A percentile compares a stretch with the other conserved stretches of the same genome.
Conservation (phyloP, 1,140 invertebrate genomes). For the Saxidomus purpurata region DNA sequence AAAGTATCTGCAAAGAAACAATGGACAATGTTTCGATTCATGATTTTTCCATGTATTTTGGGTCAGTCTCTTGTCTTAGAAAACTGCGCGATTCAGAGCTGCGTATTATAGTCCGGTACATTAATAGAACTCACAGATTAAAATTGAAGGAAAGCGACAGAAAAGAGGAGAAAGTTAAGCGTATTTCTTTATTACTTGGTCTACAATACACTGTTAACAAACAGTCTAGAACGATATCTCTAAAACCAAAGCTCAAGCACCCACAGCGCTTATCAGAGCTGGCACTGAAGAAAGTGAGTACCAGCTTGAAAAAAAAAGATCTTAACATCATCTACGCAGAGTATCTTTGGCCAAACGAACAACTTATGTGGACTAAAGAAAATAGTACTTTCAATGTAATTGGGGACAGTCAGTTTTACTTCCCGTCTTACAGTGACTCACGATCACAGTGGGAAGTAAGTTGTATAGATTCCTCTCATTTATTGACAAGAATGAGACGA, state of each 20-base stretch:
- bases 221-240: neutral
- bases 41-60: neutral
- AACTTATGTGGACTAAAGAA: neutral
- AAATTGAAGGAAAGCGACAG: neutral
- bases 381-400: neutral
- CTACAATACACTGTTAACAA: neutral
- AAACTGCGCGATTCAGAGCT: neutral
- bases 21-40: neutral
- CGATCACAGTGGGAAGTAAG: slow-evolving; percentile 53
- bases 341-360: neutral
- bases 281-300: neutral
- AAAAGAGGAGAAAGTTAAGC: neutral
- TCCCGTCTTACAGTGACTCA: neutral
- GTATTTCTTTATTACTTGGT: neutral
- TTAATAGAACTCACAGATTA: neutral
- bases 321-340: neutral
- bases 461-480: slow-evolving; percentile 64
- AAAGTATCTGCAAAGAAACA: neutral
- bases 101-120: neutral
- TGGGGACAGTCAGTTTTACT: neutral
- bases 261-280: neutral
- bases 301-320: neutral
- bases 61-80: neutral
- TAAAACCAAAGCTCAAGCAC: neutral
- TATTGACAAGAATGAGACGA: slow-evolving; percentile 36